Base-by-base conservation (phyloP, 2,888 invertebrate genomes). In the Fabriciana adippe region DNA sequence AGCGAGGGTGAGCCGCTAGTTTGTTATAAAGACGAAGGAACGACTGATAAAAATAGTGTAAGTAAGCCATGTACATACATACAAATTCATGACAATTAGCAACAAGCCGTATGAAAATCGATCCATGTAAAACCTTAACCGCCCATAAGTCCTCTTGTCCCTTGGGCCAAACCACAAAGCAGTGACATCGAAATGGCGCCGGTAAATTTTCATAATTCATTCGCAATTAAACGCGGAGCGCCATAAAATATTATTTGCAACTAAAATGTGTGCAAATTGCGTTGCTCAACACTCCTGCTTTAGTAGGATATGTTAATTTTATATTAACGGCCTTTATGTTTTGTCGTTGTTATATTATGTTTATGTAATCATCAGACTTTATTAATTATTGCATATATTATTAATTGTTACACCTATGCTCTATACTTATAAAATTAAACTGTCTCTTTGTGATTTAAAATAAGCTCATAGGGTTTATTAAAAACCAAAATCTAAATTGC, bases 191-290 rank as follows among this genome's bases (percentile, higher is more conserved):
- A 83, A 85, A 84, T 84, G 83, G 85, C 83, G 80, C 75, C 79
- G 71, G 82, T 83, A 84, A 85, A 86, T 81, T 81, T 88, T 87
- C 86, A 88, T 88, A 88, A 89, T 85, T 89, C 85, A 89, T 86
- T 87, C 76, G 84, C 85, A 88, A 87, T 90, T 87, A 86, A 85
- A 81, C 78, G 76, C 70, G 73, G 74, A 71, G 64, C 51, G 70
- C 72, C 73, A 76, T 78, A 72, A 79, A 81, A 79, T 78, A 70
- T 70, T 65, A 79, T 71, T 76, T 70, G 74, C 75, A 75, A 75
- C 74, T 77, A 76, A 74, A 80, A 75, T 70, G 73, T 75, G 75
- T 75, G 77, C 74, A 79, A 82, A 80, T 79, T 77, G 77, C 74
- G 76, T 76, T 75, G 76, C 75, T 72, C 74, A 77, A 70, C 64